Evolutionary conservation across 2,888 invertebrate species (phyloP).

Genomic region (Hirtodrosophila trivittata): DNA sequence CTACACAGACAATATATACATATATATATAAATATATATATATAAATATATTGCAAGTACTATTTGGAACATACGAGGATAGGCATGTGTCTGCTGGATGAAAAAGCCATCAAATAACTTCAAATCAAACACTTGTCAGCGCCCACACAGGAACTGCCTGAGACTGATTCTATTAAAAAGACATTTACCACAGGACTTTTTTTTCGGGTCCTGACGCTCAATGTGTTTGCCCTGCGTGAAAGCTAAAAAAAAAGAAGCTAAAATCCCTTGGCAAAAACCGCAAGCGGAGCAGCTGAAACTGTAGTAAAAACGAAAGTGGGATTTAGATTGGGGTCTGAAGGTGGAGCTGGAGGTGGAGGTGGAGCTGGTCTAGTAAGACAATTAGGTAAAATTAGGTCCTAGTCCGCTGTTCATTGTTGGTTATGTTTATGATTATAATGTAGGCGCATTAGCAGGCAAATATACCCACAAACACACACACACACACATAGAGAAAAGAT

Average conservation of each 20-base stretch:
- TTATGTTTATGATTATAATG: slow-evolving; percentile 63
- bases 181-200: slow-evolving; percentile 50
- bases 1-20: no score
- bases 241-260: slow-evolving; percentile 30
- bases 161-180: slow-evolving; percentile 56
- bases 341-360: background rate
- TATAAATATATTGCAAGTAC: no score
- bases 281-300: slow-evolving; percentile 9
- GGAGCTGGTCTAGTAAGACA: slow-evolving; percentile 41
- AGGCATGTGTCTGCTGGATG: background rate
- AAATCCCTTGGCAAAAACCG: no score
- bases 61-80: background rate
- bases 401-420: slow-evolving; percentile 45
- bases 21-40: no score
- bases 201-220: background rate
- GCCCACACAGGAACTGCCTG: background rate
- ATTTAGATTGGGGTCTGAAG: background rate
- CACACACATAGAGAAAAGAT: background rate
- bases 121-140: slow-evolving; percentile 61
- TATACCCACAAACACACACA: slow-evolving; percentile 5
- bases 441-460: slow-evolving; percentile 54
- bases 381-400: slow-evolving; percentile 79
- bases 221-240: slow-evolving; percentile 18
- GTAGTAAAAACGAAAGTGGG: slow-evolving; percentile 31
- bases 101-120: slow-evolving; percentile 58